Evolutionary conservation across 2,888 invertebrate species (phyloP).

Genomic region (Autographa pulchrina): DNA sequence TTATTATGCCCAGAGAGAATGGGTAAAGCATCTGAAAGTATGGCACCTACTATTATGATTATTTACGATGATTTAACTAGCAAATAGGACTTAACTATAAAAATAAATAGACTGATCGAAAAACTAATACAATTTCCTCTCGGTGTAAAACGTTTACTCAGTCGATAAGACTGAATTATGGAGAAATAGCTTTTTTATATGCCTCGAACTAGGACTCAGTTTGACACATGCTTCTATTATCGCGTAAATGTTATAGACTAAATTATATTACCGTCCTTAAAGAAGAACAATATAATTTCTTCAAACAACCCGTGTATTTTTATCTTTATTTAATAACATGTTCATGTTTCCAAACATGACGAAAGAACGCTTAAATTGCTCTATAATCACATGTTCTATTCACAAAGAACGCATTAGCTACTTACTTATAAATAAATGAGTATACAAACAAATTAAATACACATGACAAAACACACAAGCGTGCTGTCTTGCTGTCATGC

Average conservation of each 20-base stretch:
- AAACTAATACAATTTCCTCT: no score
- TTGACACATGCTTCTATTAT: no score
- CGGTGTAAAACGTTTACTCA: no score
- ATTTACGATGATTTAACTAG: no score
- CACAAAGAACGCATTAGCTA: conserved; percentile 18
- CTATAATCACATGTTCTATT: conserved; percentile 26
- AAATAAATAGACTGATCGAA: no score
- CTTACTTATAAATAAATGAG: conserved; percentile 16
- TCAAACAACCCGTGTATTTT: conserved; percentile 6
- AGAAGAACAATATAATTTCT: not conserved
- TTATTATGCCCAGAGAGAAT: conserved; percentile 5
- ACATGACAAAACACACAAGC: conserved; percentile 1
- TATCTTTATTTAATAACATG: conserved; percentile 3
- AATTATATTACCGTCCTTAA: not conserved
- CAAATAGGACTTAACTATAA: no score
- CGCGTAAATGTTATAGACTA: not conserved
- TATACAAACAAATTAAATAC: not conserved
- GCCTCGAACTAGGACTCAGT: no score
- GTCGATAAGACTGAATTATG: not conserved
- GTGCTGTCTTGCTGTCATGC: conserved; percentile 18
- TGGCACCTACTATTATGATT: not conserved
- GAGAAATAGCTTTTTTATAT: not conserved
- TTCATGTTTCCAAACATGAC: conserved; percentile 11
- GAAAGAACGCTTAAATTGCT: conserved; percentile 3
- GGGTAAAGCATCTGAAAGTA: conserved; percentile 12